phyloP scores from a whole-genome alignment of 2,888 invertebrate genomes.

The Dexiosoma caninum region DNA sequence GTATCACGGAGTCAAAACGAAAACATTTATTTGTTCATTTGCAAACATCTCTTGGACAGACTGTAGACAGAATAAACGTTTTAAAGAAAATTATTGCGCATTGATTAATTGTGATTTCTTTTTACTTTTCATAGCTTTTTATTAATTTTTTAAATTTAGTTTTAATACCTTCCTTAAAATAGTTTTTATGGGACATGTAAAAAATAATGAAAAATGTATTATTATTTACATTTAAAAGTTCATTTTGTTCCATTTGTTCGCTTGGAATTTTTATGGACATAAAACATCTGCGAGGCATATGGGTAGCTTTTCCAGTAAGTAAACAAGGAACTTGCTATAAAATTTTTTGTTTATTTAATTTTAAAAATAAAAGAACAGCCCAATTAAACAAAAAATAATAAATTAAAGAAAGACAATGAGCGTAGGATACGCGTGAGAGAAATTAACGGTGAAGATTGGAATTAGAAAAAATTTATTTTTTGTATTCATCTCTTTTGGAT shows the following conservation, averaged over 20 bases:
- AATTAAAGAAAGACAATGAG: not conserved
- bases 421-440: not conserved
- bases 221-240: conserved; percentile 22
- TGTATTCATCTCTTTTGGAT: too few relatives aligned
- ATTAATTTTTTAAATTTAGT: too few relatives aligned
- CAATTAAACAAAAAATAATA: conserved; percentile 27
- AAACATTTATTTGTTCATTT: not conserved
- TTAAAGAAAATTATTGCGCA: not conserved
- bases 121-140: too few relatives aligned
- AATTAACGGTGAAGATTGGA: not conserved
- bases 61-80: not conserved
- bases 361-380: conserved; percentile 30
- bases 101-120: not conserved
- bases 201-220: conserved; percentile 15
- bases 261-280: not conserved
- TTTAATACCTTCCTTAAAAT: too few relatives aligned
- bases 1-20: too few relatives aligned
- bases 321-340: conserved; percentile 4
- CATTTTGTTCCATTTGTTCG: not conserved
- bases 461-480: not conserved
- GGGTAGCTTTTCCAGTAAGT: not conserved
- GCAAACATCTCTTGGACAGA: not conserved
- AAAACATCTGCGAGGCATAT: conserved; percentile 48
- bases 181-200: not conserved
- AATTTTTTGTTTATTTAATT: too few relatives aligned